Conservation (phyloP, 2,888 invertebrate species). For the Caradrina clavipalpis region DNA sequence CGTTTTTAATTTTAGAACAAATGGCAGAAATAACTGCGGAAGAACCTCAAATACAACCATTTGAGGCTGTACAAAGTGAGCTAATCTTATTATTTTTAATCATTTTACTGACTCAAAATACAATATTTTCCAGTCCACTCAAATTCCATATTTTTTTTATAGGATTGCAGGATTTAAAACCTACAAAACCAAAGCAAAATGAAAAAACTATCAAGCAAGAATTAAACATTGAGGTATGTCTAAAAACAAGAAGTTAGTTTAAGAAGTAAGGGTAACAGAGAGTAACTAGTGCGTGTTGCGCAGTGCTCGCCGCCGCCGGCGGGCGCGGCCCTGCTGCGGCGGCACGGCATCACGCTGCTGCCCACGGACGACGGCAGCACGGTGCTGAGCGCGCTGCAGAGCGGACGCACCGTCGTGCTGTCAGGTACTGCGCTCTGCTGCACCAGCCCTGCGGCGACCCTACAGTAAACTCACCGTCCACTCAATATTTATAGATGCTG, state of each 20-base stretch:
- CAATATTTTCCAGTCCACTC: neutral
- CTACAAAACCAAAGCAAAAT: constrained; percentile 39
- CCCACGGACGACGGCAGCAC: constrained; percentile 94
- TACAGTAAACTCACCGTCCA: neutral
- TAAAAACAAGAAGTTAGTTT: neutral
- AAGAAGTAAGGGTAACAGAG: neutral
- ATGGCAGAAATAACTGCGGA: constrained; percentile 50
- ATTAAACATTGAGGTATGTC: constrained; percentile 48
- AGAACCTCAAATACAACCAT: constrained; percentile 54
- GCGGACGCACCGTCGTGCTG: constrained; percentile 96
- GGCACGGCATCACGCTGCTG: constrained; percentile 97
- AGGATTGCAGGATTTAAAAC: constrained; percentile 60
- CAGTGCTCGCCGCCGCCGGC: constrained; percentile 19
- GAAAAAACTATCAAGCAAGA: constrained; percentile 50
- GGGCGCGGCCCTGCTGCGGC: constrained; percentile 92
- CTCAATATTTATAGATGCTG: constrained; percentile 91
- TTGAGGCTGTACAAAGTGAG: constrained; percentile 68
- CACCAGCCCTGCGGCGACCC: too few relatives aligned
- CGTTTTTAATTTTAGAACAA: constrained; percentile 56
- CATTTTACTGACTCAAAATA: too few relatives aligned
- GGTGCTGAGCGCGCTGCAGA: constrained; percentile 95
- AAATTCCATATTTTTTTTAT: neutral
- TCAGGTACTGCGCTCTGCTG: constrained; percentile 88
- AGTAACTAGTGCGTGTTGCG: neutral
- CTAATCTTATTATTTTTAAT: neutral